Evolutionary conservation across 37 sponge, comb jelly and placozoan species (phyloP), one percentile per base, ranked within the genome.

Genomic region (Geodia barretti): DNA sequence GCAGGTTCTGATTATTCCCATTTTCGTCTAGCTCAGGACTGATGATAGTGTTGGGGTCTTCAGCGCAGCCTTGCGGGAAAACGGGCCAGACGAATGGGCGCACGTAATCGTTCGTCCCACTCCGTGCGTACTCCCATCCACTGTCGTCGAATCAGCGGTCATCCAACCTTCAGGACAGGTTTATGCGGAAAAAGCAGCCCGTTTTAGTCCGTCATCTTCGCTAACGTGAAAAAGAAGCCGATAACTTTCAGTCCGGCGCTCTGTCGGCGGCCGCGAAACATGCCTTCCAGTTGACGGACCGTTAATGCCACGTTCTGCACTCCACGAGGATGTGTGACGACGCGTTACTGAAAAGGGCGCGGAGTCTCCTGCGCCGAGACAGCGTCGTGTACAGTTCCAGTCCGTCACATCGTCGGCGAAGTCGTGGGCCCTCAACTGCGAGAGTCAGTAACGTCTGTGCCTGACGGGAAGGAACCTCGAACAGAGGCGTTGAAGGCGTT

Each of bases 331-430:
- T 80, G 64, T 58, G 81, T 79, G 31, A 87, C 87, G 7, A 80
- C 79, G 20, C 79, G 72, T 78, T 77, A 47, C 86, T 78, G 35
- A 85, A 85, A 64, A 84, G 39, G 3, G 73, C 86, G 14, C 81
- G 43, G 19, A 80, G 47, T 3, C 81, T 64, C 83, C 74, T 25
- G 26, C 62, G 14, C 54, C 14, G 54, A 47, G 54, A 47, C 54
- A 47, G 54, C 54, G 54, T 7, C 14, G 7, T 58, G 42, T 69
- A 17, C 31, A 60, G 26, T 86, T 74, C 59, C 78, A 34, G 2
- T 81, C 76, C 20, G 66, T 62, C 31, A 28, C 26, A 8, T 73
- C 70, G 39, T 86, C 58, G 20, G 74, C 79, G 72, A 42, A 79
- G 63, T 86, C 86, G 37, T 26, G 39, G 4, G 54, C 76, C n/a